Evolutionary conservation across 2,888 invertebrate species (phyloP), one percentile per base, ranked within the genome.

Genomic region (Drosophila gaucha): DNA sequence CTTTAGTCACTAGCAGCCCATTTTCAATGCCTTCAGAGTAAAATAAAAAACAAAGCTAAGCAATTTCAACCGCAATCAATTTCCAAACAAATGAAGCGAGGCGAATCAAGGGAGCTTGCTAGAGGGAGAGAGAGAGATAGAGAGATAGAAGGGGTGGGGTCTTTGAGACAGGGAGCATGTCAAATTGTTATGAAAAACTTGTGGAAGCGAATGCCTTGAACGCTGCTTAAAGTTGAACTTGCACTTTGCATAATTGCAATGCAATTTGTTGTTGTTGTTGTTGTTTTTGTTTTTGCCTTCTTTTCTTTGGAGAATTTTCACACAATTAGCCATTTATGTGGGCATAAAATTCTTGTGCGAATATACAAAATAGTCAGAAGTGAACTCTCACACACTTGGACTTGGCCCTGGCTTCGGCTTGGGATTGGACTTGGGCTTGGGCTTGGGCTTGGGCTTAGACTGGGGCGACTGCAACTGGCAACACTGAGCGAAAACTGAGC

Each of bases 201-300:
- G 35, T 41, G 41, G 68, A 28, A 24, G 56, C 31, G 14, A 12
- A 5, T 43, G 67, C 47, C 56, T 56, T 50, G 58, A 16, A 8
- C 18, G 0, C 24, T 10, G 51, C 28, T 56, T 59, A 24, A 26
- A 68, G 72, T 75, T 84, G 84, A 84, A 84, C 84, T 82, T 82
- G 84, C 82, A 80, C 84, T 84, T 79, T 77, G 84, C 82, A 80
- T 79, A 82, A 84, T 82, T 79, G 79, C 78, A 74, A 24, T 46
- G 16, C 20, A 46, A 31, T 31, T 31, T 46, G 20, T 20, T 20
- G 20, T 20, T 20, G n/a, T n/a, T 20, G 5, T 31, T 46, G 5
- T 31, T 6, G 26, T 44, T 44, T 16, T 1, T 20, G 26, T 30
- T 55, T 26, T 36, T 16, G 16, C 6, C 20, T 28, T 39, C 51